Conservation (phyloP, 2,888 invertebrate species). For the Machimus atricapillus region DNA sequence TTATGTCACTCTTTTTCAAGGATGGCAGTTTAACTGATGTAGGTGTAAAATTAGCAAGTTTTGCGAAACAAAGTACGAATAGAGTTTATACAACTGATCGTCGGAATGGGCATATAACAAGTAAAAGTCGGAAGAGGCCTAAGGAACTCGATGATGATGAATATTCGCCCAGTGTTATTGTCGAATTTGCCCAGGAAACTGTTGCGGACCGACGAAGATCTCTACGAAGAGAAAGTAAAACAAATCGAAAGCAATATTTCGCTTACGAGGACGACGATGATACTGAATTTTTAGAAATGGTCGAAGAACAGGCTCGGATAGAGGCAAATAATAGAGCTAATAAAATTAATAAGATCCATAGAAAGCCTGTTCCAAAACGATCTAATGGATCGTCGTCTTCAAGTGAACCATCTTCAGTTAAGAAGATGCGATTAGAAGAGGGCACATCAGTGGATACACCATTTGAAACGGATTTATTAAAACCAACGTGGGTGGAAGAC, state of each 20-base stretch:
- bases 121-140: not conserved
- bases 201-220: not conserved
- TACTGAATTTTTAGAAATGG: not conserved
- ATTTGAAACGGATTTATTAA: slow-evolving; percentile 47
- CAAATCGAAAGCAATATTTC: slow-evolving; percentile 26
- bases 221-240: slow-evolving; percentile 11
- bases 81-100: not conserved
- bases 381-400: not conserved
- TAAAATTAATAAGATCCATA: not conserved
- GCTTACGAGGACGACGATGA: slow-evolving; percentile 32
- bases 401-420: not conserved
- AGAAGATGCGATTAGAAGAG: not conserved
- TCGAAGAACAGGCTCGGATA: slow-evolving; percentile 7
- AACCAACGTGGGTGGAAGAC: slow-evolving; percentile 51
- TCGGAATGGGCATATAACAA: slow-evolving; percentile 1
- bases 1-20: not conserved
- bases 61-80: not conserved
- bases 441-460: not conserved
- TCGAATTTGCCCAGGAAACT: not conserved
- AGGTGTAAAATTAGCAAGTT: not conserved
- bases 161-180: not conserved
- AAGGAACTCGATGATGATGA: slow-evolving; percentile 10
- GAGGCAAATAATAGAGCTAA: not conserved
- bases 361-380: not conserved
- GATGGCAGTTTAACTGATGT: not conserved